Evolutionary conservation across 35 echinoderm and acorn worm species (phyloP).

Genomic region (Lytechinus pictus): DNA sequence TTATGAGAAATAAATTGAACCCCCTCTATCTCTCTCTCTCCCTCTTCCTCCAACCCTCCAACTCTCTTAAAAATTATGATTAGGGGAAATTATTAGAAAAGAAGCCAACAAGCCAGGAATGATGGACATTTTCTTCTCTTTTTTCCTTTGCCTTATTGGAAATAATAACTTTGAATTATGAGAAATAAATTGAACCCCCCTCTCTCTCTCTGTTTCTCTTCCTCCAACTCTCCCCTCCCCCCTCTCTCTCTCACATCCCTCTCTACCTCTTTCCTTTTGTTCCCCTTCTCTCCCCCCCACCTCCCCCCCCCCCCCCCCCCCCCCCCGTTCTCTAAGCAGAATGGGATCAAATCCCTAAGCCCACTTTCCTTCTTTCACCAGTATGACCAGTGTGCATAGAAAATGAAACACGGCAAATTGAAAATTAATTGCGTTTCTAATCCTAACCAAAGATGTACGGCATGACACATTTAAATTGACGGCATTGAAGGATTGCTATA

Average conservation of each 20-base stretch:
- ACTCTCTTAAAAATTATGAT: background rate
- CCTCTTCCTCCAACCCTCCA: no score
- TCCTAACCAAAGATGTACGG: background rate
- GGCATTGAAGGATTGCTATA: background rate
- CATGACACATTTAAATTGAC: background rate
- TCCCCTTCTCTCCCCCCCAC: background rate
- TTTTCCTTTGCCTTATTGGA: no score
- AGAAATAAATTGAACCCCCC: no score
- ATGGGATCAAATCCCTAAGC: background rate
- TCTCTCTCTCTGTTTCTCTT: no score
- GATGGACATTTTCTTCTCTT: no score
- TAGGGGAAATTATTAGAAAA: background rate
- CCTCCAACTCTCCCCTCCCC: no score
- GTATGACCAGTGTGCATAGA: background rate
- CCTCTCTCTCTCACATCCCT: no score
- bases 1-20: background rate
- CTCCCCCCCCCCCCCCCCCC: background rate
- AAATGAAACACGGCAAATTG: background rate
- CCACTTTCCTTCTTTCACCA: background rate
- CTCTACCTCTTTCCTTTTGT: no score
- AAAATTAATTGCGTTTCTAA: background rate
- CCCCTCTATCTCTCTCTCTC: no score
- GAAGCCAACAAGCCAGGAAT: background rate
- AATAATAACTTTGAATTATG: no score
- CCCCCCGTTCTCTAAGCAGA: background rate